Evolutionary conservation across 2,888 invertebrate genomes (phyloP).

Genomic region (Cryptocheilus praepositus): DNA sequence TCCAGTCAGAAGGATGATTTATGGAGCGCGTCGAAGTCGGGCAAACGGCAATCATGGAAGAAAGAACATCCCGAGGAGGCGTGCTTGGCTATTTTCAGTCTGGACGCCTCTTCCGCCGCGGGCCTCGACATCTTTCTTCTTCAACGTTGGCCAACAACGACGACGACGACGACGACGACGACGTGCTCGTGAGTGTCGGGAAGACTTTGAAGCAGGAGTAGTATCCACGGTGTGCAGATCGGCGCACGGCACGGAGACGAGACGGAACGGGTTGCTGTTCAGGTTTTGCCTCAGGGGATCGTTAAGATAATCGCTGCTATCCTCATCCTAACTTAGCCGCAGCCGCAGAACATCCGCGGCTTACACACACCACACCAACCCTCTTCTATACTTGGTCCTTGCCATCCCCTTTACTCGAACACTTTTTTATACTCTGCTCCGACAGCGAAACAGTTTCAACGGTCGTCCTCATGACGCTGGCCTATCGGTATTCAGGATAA

Average conservation of each 20-base stretch:
- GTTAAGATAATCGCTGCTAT: slow-evolving; percentile 74
- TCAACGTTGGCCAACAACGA: slow-evolving; percentile 5
- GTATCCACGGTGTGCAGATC: not conserved
- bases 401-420: slow-evolving; percentile 30
- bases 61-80: slow-evolving; percentile 11
- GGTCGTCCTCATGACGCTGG: no score
- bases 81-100: slow-evolving; percentile 55
- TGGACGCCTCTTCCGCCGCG: no score
- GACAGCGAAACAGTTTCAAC: not conserved
- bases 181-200: not conserved
- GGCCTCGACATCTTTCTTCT: no score
- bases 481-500: no score
- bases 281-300: slow-evolving; percentile 74
- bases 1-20: no score
- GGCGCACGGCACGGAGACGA: slow-evolving; percentile 30
- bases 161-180: not conserved
- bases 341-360: slow-evolving; percentile 55
- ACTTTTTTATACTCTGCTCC: slow-evolving; percentile 14
- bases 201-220: not conserved
- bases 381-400: slow-evolving; percentile 28
- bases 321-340: slow-evolving; percentile 72
- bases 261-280: slow-evolving; percentile 69
- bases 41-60: no score
- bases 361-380: slow-evolving; percentile 31
- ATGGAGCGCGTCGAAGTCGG: no score